Evolutionary conservation across 2,797 vertebrate species (phyloP), one percentile per base, ranked within the genome.

Genomic region (Capromys pilorides): DNA sequence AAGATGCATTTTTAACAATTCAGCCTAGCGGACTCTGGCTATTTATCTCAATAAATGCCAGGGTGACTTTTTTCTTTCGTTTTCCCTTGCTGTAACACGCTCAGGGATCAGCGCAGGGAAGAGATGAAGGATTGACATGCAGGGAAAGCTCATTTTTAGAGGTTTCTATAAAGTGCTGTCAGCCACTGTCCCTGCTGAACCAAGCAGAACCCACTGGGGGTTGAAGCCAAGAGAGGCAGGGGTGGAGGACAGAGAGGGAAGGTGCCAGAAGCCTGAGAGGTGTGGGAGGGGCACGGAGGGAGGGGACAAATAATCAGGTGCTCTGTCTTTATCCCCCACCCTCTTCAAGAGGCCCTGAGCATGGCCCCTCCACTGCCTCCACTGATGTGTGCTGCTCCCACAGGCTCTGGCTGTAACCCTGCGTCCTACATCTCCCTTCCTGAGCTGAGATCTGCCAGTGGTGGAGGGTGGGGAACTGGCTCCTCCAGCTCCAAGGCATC

Each of bases 11-110:
- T 97, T 88, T 87, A 97, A 93, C 94, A 87, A 79, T 94, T 71
- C 88, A 80, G 62, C 86, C 95, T 67, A 41, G 51, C 59, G 26
- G 80, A 61, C 96, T 95, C 84, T 89, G 18, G 13, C 89, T 8
- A 64, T 96, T 88, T 93, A 94, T 90, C 97, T 96, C 96, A 95
- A 97, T 97, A 97, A 98, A 96, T 6, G 88, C 91, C 93, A 94
- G 51, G 28, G 81, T 90, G 93, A 39, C 45, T 95, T 93, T 88
- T 85, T 83, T 41, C 85, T 41, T 45, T 21, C 82, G 61, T 84
- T 62, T 88, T 75, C 61, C 75, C 84, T 67, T 75, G 78, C 95
- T 90, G 78, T 77, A 67, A 79, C 80, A 95, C 9, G 92, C 59
- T 66, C 91, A 16, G n/a, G 69, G 71, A 94, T 54, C 57, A 67